A percentile compares a stretch with the other conserved stretches of the same genome.
Evolutionary conservation across 1,140 invertebrate species (phyloP).

Genomic region (Euschistus heros): DNA sequence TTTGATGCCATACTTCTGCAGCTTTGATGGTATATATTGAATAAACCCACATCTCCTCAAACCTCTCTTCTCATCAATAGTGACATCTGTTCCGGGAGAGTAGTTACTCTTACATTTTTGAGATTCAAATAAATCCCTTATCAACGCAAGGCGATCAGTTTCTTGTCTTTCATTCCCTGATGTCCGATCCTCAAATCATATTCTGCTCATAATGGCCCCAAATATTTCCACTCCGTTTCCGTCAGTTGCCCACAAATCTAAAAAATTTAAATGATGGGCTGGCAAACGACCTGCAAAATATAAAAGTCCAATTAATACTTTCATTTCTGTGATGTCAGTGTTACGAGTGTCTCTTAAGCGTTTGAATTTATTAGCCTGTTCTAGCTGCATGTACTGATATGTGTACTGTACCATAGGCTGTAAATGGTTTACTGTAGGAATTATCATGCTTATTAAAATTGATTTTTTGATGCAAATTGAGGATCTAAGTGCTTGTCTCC

Average conservation of each 20-base stretch:
- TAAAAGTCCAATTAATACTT: no score
- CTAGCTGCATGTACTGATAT: background rate
- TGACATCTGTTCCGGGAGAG: background rate
- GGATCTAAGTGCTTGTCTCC: no score
- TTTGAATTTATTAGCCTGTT: background rate
- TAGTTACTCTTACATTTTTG: background rate
- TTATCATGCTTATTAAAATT: no score
- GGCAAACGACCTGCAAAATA: no score
- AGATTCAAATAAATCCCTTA: no score
- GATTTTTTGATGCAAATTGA: no score
- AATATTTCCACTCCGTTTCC: background rate
- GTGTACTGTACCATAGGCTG: background rate
- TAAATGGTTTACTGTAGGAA: no score
- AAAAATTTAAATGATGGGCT: background rate
- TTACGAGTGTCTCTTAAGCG: background rate
- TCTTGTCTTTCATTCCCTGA: constrained; percentile 28
- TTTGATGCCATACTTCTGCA: background rate
- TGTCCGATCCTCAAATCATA: constrained; percentile 32
- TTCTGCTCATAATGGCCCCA: background rate
- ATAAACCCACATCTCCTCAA: background rate
- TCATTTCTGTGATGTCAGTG: background rate
- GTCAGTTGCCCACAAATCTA: background rate
- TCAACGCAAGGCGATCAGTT: constrained; percentile 27
- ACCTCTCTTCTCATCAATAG: background rate
- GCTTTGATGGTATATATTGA: background rate